Conservation (phyloP, 2,888 invertebrate species). For the Gortyna flavago region DNA sequence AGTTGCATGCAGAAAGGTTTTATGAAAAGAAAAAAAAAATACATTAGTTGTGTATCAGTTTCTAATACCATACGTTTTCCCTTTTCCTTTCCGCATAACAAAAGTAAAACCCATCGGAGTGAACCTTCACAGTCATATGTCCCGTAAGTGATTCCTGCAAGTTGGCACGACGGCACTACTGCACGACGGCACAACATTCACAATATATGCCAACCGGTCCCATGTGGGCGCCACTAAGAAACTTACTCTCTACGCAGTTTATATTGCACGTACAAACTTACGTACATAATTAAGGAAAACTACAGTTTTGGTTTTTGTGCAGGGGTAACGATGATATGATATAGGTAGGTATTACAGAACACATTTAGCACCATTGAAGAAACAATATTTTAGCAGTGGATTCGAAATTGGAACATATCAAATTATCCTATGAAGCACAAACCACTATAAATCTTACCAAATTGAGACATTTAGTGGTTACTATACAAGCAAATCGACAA, state of each 20-base stretch:
- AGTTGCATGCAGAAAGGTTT: slow-evolving; percentile 3
- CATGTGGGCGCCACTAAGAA: slow-evolving; percentile 54
- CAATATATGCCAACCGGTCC: slow-evolving; percentile 50
- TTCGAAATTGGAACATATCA: slow-evolving; percentile 4
- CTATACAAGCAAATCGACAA: not conserved
- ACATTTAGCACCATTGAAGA: not conserved
- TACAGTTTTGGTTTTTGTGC: slow-evolving; percentile 31
- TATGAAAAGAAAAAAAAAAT: not conserved
- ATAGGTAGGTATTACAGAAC: not conserved
- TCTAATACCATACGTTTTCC: slow-evolving; percentile 15
- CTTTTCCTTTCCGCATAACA: slow-evolving; percentile 49
- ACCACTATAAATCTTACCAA: slow-evolving; percentile 20
- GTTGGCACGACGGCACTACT: slow-evolving; percentile 22
- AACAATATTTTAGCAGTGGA: not conserved
- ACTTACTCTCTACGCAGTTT: slow-evolving; percentile 50
- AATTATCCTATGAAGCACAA: not conserved
- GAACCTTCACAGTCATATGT: slow-evolving; percentile 44
- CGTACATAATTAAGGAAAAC: slow-evolving; percentile 51
- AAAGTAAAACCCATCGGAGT: slow-evolving; percentile 43
- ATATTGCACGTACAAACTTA: slow-evolving; percentile 49
- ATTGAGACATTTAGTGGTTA: slow-evolving; percentile 9
- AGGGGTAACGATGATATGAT: not conserved
- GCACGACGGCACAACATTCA: slow-evolving; percentile 22
- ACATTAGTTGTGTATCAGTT: slow-evolving; percentile 14
- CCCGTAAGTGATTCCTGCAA: slow-evolving; percentile 59